Evolutionary conservation across 1,140 invertebrate species (phyloP).

Genomic region (Archivesica marissinica): DNA sequence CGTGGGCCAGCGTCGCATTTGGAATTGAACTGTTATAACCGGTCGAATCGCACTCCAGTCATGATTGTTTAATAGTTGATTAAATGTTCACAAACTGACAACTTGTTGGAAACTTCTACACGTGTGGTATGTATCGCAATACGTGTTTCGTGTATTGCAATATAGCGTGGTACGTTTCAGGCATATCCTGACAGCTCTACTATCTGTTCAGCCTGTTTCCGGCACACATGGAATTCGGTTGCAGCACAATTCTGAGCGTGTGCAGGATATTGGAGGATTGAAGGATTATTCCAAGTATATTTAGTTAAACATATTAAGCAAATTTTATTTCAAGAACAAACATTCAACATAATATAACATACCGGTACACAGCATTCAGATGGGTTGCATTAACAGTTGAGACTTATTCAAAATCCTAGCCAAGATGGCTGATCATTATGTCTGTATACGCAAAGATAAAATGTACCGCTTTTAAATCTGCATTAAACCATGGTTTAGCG

Average conservation of each 20-base stretch:
- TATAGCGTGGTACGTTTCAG: slow-evolving; percentile 21
- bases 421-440: no score
- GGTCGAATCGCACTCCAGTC: background rate
- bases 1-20: background rate
- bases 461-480: no score
- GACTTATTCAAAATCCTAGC: no score
- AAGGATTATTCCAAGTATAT: background rate
- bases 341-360: no score
- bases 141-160: slow-evolving; percentile 1
- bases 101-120: background rate
- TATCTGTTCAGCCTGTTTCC: no score
- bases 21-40: background rate
- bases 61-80: background rate
- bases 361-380: no score
- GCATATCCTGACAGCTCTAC: background rate
- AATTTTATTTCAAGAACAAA: no score
- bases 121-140: background rate
- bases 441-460: no score
- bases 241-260: slow-evolving; percentile 6
- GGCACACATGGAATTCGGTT: no score
- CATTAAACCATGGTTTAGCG: no score
- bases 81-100: background rate
- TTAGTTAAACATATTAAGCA: no score
- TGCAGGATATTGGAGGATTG: background rate
- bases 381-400: no score